Evolutionary conservation across 2,797 vertebrate genomes (phyloP).

Genomic region (Chaunax sp.): DNA sequence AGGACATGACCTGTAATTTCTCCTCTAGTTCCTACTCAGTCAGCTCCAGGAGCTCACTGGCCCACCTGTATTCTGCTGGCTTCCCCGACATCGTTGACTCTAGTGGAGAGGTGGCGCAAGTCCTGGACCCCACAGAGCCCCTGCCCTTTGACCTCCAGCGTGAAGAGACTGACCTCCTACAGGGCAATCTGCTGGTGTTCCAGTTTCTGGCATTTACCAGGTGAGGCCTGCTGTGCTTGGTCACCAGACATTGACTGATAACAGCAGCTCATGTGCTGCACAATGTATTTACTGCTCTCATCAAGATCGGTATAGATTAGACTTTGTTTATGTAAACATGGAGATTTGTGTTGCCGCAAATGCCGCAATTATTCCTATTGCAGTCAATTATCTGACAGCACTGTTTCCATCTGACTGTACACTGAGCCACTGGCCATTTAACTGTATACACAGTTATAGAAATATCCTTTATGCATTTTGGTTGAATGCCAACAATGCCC

Average conservation of each 20-base stretch:
- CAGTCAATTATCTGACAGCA: constrained; percentile 28
- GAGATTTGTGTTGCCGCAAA: constrained; percentile 8
- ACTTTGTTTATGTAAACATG: background rate
- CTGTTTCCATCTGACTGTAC: constrained; percentile 10
- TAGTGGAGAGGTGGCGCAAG: constrained; percentile 82
- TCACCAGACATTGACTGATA: background rate
- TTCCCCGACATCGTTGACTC: constrained; percentile 89
- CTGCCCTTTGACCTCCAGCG: constrained; percentile 80
- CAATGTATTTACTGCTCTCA: background rate
- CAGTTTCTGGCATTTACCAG: constrained; percentile 94
- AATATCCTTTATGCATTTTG: constrained; percentile 23
- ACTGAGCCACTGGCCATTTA: constrained; percentile 16
- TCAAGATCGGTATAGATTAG: constrained; percentile 4
- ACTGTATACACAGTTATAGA: constrained; percentile 7
- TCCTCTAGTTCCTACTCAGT: constrained; percentile 75
- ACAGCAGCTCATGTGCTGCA: constrained; percentile 5
- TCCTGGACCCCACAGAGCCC: constrained; percentile 81
- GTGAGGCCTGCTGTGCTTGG: constrained; percentile 69
- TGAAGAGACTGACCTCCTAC: constrained; percentile 89
- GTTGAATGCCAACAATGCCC: constrained; percentile 22
- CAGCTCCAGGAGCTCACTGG: constrained; percentile 87
- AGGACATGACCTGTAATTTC: constrained; percentile 5
- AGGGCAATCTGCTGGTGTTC: constrained; percentile 89
- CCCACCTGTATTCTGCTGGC: constrained; percentile 83
- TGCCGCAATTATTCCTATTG: constrained; percentile 14